Evolutionary conservation across 2,113 vertebrate genomes (phyloP), one percentile per base, ranked within the genome.

Genomic region (Panurus biarmicus): DNA sequence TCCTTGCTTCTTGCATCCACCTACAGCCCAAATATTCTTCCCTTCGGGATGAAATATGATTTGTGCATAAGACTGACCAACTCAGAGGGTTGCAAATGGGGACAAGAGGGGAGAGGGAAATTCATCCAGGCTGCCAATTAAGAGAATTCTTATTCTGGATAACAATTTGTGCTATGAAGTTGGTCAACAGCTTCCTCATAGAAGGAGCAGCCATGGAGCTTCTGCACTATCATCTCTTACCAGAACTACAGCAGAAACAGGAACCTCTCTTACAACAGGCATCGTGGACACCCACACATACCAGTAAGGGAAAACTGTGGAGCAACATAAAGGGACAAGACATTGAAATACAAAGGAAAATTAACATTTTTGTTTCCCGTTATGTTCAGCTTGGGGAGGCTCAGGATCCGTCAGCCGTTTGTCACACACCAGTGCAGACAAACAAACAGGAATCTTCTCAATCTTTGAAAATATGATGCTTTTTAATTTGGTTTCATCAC

Each of bases 261-360:
- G 7, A 66, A 33, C 3, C 77, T 64, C 44, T 80, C 76, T 74
- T 60, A 8, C 31, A 75, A 16, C 10, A 84, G 25, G 19, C 38
- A 75, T 47, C 4, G 2, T 11, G 21, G 73, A 72, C 31, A 87
- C 53, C 5, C 23, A 48, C 4, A 0, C 0, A 0, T 10, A 92
- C 9, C 16, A 9, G 8, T 22, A 77, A 67, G 28, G 9, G 57
- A 71, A 89, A 94, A 22, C 8, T 8, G 51, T 0, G 1, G 56
- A 35, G 23, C 23, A 85, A 62, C 6, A 44, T 4, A 19, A 85
- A 78, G 20, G 15, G 11, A 74, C 31, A 81, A 79, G 70, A 38
- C 16, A 61, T 2, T 36, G 48, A 35, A 79, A 74, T 10, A n/a
- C 0, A 0, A 13, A 50, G 23, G 81, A 73, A 58, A 10, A 24